A percentile compares a stretch with the other conserved stretches of the same genome.
Conservation (phyloP, 2,797 vertebrate species). For the Tolypeutes matacus region DNA sequence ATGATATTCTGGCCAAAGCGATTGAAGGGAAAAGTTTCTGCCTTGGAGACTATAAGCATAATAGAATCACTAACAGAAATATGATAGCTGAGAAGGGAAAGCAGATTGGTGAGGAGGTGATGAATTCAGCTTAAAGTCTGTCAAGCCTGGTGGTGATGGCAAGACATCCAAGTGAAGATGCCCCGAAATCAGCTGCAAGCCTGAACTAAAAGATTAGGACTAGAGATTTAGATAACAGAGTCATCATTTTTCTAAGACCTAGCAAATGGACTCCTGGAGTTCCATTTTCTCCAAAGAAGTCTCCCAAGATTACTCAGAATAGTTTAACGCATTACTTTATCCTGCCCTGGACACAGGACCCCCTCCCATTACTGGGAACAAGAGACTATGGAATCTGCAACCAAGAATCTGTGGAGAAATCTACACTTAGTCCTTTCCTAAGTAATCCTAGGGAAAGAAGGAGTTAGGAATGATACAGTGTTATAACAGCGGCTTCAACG, state of each 20-base stretch:
- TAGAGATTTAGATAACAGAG: neutral
- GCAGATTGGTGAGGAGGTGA: neutral
- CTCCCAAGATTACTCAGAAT: neutral
- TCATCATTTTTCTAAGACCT: neutral
- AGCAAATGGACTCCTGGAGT: neutral
- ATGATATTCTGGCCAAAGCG: neutral
- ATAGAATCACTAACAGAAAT: neutral
- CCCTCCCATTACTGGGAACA: neutral
- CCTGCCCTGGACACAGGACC: neutral
- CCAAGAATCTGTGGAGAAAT: neutral
- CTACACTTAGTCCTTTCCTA: neutral
- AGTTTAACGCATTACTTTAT: neutral
- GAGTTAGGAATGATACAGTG: neutral
- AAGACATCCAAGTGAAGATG: neutral
- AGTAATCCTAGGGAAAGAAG: neutral
- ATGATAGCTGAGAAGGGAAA: neutral
- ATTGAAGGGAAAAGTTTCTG: neutral
- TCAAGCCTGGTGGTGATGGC: rapidly evolving
- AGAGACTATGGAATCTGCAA: neutral
- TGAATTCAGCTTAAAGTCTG: neutral
- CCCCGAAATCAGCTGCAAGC: neutral
- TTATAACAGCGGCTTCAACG: neutral
- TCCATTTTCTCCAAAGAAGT: neutral
- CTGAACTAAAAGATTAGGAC: neutral
- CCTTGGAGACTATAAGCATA: neutral